phyloP scores from a whole-genome alignment of 2,888 invertebrate genomes.

The Lasioglossum calceatum region DNA sequence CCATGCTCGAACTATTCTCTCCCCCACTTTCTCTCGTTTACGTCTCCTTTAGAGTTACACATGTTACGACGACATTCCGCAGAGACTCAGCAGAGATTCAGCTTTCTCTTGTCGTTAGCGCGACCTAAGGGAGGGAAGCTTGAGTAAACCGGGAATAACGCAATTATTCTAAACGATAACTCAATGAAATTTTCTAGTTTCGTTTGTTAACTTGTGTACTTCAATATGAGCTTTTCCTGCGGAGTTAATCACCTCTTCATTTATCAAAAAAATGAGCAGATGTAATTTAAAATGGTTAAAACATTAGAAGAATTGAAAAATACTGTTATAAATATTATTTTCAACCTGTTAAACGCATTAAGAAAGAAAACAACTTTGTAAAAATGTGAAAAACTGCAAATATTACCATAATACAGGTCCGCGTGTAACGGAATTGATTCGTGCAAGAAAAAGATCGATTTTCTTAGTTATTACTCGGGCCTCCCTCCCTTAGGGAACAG shows the following conservation, averaged over 20 bases:
- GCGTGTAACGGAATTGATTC: neutral
- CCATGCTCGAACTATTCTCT: constrained; percentile 75
- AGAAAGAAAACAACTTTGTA: no score
- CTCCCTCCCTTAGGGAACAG: neutral
- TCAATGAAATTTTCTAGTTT: neutral
- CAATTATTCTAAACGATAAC: neutral
- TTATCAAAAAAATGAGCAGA: no score
- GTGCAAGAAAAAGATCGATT: neutral
- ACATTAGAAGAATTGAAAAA: no score
- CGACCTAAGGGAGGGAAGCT: neutral
- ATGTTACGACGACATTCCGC: neutral
- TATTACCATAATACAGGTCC: neutral
- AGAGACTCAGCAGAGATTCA: neutral
- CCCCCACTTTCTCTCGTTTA: constrained; percentile 1
- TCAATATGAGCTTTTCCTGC: neutral
- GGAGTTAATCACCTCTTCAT: neutral
- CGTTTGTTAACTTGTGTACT: neutral
- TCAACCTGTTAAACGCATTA: no score
- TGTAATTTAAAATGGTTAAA: no score
- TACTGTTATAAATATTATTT: no score
- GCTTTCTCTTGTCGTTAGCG: neutral
- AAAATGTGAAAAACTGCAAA: neutral
- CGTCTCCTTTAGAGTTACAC: neutral
- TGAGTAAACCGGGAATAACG: neutral
- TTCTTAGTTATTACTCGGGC: neutral